Conservation (phyloP, 2,888 invertebrate species). For the Protodeltote pygarga region DNA sequence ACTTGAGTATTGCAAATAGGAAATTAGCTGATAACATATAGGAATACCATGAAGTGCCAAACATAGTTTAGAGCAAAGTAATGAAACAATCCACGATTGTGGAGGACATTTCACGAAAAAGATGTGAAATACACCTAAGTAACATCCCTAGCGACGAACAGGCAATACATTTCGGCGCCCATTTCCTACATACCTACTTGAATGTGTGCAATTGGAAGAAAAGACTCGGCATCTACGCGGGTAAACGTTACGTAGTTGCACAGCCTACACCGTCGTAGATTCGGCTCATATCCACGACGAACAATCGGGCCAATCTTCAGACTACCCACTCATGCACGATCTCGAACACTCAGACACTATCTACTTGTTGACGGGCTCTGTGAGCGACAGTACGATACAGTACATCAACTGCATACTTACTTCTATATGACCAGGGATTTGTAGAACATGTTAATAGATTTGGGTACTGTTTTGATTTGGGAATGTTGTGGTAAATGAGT, state of each 20-base stretch:
- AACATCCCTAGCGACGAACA: conserved; percentile 51
- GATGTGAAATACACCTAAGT: conserved; percentile 12
- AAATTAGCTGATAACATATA: conserved; percentile 5
- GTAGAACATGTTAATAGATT: too few relatives aligned
- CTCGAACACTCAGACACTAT: conserved; percentile 5
- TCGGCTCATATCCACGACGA: conserved; percentile 52
- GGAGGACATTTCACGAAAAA: conserved; percentile 7
- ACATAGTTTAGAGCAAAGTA: neutral
- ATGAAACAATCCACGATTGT: conserved; percentile 1
- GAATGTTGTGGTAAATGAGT: too few relatives aligned
- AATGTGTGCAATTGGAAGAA: conserved; percentile 61
- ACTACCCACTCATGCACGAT: conserved; percentile 4
- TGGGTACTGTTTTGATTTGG: too few relatives aligned
- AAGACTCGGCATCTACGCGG: conserved; percentile 46
- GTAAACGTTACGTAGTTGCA: conserved; percentile 37
- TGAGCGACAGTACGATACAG: too few relatives aligned
- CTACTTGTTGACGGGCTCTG: neutral
- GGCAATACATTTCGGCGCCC: conserved; percentile 54
- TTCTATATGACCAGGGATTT: too few relatives aligned
- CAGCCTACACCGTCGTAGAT: conserved; percentile 40
- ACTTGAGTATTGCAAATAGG: neutral
- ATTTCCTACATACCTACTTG: conserved; percentile 57
- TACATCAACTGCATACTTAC: too few relatives aligned
- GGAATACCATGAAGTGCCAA: neutral
- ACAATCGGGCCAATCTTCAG: conserved; percentile 65